Conservation (phyloP, 37 sponge, comb jelly and placozoan genomes). For the Aplysina aerophoba region DNA sequence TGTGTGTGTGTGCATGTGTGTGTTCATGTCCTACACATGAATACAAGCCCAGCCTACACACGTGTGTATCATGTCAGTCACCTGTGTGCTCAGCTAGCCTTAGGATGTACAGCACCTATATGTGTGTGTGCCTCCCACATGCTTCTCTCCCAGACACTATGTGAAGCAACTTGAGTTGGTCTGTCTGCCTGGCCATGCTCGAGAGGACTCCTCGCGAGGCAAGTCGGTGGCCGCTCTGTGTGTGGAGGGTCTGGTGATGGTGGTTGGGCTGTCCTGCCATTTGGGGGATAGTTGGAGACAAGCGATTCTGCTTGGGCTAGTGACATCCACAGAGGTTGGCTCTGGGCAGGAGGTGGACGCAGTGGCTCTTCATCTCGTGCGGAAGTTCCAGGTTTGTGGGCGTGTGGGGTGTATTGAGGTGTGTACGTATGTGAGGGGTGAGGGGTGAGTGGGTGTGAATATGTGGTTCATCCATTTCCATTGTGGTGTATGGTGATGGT, state of each 20-base stretch:
- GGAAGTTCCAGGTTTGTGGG: background rate
- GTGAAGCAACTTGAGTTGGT: slow-evolving; percentile 11
- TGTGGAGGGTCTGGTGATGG: slow-evolving; percentile 5
- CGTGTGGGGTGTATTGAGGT: background rate
- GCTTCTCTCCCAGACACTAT: background rate
- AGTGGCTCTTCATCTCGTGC: background rate
- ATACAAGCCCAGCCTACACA: too few species aligned
- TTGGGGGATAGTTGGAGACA: background rate
- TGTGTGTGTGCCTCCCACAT: background rate
- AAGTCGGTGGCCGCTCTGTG: background rate
- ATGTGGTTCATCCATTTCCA: too few species aligned
- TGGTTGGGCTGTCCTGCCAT: background rate
- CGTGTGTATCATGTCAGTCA: too few species aligned
- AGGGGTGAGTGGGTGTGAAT: too few species aligned
- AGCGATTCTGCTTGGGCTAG: background rate
- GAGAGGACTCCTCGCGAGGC: background rate
- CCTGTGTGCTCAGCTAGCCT: too few species aligned
- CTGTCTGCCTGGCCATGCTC: slow-evolving; percentile 1
- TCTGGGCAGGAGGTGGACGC: background rate
- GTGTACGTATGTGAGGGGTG: background rate
- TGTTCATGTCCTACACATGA: too few species aligned
- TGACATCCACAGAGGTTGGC: background rate
- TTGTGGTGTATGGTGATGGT: too few species aligned
- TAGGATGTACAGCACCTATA: too few species aligned
- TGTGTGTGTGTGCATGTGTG: too few species aligned